These are phyloP conservation scores for Rousettus madagascariensis DNA, from an alignment of 2,797 vertebrate genomes.

Conservation along the genomic window DNA sequence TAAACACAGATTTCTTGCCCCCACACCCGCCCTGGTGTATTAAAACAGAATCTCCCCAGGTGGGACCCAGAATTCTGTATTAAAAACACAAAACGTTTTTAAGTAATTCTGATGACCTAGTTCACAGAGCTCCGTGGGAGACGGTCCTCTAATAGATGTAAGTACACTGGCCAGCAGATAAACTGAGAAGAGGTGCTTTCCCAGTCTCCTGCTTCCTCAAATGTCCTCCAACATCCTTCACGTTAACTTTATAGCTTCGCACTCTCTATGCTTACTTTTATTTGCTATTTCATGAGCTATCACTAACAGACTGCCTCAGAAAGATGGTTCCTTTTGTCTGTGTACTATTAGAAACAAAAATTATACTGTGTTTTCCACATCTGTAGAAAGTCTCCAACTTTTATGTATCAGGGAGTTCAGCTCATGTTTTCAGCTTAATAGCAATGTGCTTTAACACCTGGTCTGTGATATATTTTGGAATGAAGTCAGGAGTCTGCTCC, in stretches of 20 bases:
- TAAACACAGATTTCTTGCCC: neutral
- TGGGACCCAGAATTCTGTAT: neutral
- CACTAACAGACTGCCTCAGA: neutral
- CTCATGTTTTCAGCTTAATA: conserved; percentile 64
- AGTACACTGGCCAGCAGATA: fast-evolving
- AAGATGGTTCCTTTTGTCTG: conserved; percentile 24
- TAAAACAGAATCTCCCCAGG: neutral
- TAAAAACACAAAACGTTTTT: neutral
- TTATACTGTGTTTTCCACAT: neutral
- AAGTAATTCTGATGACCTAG: neutral
- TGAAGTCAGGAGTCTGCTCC: conserved; percentile 70
- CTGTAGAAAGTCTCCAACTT: conserved; percentile 61
- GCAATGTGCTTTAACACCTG: conserved; percentile 81
- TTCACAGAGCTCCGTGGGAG: neutral
- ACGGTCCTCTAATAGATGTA: neutral
- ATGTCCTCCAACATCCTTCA: neutral
- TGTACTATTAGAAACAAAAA: conserved; percentile 37
- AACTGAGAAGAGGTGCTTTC: neutral
- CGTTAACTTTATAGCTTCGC: neutral
- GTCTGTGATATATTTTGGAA: conserved; percentile 80
- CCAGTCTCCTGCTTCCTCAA: neutral
- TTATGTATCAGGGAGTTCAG: conserved; percentile 45
- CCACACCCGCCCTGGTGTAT: neutral
- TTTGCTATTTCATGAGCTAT: conserved; percentile 16
- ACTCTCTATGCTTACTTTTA: neutral